phyloP scores from a whole-genome alignment of 2,797 vertebrate genomes.

The Etheostoma perlongum region DNA sequence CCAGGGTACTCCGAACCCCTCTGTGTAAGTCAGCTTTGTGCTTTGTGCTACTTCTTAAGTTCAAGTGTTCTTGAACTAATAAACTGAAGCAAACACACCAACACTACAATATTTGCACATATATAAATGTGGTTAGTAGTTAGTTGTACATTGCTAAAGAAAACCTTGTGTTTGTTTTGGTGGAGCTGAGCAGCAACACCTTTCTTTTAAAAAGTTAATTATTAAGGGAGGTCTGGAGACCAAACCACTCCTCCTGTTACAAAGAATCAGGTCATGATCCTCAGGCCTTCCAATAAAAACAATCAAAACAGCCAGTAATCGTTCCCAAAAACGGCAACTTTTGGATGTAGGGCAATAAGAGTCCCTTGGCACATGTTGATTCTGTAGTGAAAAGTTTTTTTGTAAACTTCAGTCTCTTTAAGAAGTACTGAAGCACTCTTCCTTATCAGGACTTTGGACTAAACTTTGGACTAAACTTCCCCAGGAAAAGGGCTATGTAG shows the following conservation, averaged over 20 bases:
- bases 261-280: constrained; percentile 22
- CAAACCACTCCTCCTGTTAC: constrained; percentile 62
- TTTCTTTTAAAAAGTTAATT: constrained; percentile 72
- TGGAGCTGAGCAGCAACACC: constrained; percentile 56
- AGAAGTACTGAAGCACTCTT: constrained; percentile 24
- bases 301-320: constrained; percentile 8
- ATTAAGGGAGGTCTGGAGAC: constrained; percentile 67
- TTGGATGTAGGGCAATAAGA: constrained; percentile 9
- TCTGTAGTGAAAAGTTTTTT: constrained; percentile 38
- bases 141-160: neutral
- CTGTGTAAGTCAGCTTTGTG: constrained; percentile 85
- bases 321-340: constrained; percentile 37
- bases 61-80: constrained; percentile 13
- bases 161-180: constrained; percentile 66
- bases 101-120: constrained; percentile 13
- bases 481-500: constrained; percentile 12
- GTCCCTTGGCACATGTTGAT: constrained; percentile 10
- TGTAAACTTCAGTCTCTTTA: constrained; percentile 34
- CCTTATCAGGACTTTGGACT: constrained; percentile 57
- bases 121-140: constrained; percentile 13
- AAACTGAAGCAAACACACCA: neutral
- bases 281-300: neutral
- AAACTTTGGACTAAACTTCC: constrained; percentile 60
- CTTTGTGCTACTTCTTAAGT: constrained; percentile 7
- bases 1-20: constrained; percentile 86